Base-by-base conservation (phyloP, 1,140 invertebrate species). In the Caenorhabditis tropicalis region DNA sequence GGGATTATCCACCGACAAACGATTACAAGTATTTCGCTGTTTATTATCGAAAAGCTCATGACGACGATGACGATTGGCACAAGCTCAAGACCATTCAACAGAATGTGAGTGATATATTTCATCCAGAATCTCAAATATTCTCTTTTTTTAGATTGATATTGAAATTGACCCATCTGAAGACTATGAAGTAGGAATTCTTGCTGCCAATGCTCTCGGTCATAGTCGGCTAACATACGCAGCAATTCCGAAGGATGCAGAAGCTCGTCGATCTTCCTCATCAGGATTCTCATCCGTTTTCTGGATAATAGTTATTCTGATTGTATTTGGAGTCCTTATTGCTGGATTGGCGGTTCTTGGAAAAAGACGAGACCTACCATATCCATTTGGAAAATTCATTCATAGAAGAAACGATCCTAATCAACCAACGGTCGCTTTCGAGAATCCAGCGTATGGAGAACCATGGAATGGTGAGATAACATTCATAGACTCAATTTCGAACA, bases 171-270 rank as follows among this genome's bases (percentile, higher is more conserved):
- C 56, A 10, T 82, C 46, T 7, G 79, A 58, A 29, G 36, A 39
- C 31, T 85, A 79, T 21, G 84, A 85, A 39, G 48, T 85, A 19
- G 84, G 49, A 49, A 58, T 85, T 27, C 39, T 82, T 21, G 84
- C 84, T 5, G 84, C 84, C 7, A 85, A 85, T 58, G 84, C 81
- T n/a, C 33, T 51, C 39, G 84, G 84, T 15, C 81, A 85, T 60
- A 82, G 79, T 43, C 80, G 53, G 49, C 43, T 82, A 12, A 24
- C 21, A 19, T 81, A 53, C 19, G 15, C 48, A 27, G 51, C 79
- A 9, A 21, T 81, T 21, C 51, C 48, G 3, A 53, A 51, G 31
- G 79, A 51, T 27, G 12, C 48, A 0, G 79, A 56, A 10, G 19
- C 79, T 15, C 33, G 21, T 51, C 29, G 46, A 5, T 48, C 79